Evolutionary conservation across 2,113 vertebrate species (phyloP).

Genomic region (Connochaetes taurinus): DNA sequence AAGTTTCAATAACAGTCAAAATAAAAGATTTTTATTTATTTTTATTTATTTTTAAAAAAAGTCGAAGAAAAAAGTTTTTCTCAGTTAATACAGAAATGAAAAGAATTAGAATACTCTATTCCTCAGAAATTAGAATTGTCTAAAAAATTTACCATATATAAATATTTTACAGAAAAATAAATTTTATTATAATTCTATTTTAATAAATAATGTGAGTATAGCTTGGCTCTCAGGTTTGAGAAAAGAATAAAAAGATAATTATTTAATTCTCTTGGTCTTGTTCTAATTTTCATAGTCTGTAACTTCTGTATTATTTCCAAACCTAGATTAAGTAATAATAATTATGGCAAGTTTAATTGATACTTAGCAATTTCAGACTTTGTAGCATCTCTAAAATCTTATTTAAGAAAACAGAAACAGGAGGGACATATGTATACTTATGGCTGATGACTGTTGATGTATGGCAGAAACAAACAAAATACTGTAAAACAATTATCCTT

Average conservation of each 20-base stretch:
- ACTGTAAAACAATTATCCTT: not conserved
- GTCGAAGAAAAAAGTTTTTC: not conserved
- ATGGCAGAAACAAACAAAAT: not conserved
- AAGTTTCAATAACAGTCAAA: not conserved
- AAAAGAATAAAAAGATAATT: not conserved
- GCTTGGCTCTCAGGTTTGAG: not conserved
- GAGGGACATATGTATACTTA: not conserved
- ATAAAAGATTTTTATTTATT: not conserved
- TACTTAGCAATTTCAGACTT: not conserved
- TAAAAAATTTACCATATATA: constrained; percentile 6
- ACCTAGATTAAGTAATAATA: not conserved
- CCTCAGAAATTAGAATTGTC: not conserved
- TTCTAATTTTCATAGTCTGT: constrained; percentile 5
- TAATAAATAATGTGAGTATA: not conserved
- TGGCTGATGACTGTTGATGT: not conserved
- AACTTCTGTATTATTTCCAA: not conserved
- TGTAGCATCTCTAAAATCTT: constrained; percentile 17
- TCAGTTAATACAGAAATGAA: constrained; percentile 15
- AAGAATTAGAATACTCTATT: not conserved
- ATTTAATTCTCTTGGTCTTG: not conserved
- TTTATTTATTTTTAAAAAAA: too few species aligned
- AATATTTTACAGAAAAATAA: not conserved
- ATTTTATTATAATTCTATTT: not conserved
- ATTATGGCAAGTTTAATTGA: not conserved
- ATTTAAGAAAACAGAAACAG: not conserved